These are phyloP conservation scores for Diaphora mendica DNA, from an alignment of 2,888 invertebrate genomes.

Conservation along the genomic window DNA sequence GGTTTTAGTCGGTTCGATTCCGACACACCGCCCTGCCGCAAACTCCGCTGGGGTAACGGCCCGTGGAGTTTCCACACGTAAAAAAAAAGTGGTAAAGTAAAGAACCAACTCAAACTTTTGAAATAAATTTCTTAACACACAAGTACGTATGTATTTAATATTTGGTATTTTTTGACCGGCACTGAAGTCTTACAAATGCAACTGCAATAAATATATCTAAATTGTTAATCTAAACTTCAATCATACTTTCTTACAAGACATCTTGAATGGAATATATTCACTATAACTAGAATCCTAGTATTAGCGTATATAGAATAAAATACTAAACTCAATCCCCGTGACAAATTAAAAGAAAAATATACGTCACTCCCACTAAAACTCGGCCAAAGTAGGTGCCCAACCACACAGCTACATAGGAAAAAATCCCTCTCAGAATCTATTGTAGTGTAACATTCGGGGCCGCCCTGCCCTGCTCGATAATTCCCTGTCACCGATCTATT, in stretches of 20 bases:
- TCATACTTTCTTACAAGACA: too few relatives aligned
- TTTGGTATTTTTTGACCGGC: too few relatives aligned
- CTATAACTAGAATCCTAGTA: background rate
- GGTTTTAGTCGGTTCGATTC: too few relatives aligned
- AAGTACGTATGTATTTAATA: too few relatives aligned
- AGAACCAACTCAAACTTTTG: background rate
- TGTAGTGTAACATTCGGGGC: conserved; percentile 46
- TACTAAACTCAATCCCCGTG: background rate
- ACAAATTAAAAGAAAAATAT: background rate
- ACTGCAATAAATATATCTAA: background rate
- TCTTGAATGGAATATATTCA: background rate
- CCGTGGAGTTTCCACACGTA: too few relatives aligned
- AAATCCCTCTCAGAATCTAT: conserved; percentile 38
- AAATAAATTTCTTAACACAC: background rate
- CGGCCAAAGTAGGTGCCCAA: conserved; percentile 8
- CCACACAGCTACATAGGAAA: conserved; percentile 23
- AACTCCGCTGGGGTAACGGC: too few relatives aligned
- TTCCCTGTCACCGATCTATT: conserved; percentile 57
- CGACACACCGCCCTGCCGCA: too few relatives aligned
- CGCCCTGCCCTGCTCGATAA: conserved; percentile 50
- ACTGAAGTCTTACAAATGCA: background rate
- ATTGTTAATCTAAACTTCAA: background rate
- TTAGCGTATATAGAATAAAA: background rate
- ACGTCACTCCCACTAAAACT: conserved; percentile 13
- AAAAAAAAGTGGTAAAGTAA: too few relatives aligned